Conservation (phyloP, 2,888 invertebrate genomes). For the Selenia dentaria region DNA sequence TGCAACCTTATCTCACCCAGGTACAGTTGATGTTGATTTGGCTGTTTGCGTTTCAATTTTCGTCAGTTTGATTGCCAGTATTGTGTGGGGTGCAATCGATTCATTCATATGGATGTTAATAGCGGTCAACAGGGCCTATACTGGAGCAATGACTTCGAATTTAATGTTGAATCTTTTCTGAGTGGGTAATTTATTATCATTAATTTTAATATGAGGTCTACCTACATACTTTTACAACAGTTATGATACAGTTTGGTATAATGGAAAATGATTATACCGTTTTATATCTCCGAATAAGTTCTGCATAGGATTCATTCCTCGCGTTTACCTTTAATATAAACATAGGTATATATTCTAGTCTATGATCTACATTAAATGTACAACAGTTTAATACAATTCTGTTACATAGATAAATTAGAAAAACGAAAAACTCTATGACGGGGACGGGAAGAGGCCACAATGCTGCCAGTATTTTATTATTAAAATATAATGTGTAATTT, state of each 20-base stretch:
- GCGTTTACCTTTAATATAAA: no score
- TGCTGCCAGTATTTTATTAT: no score
- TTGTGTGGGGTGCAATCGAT: constrained; percentile 49
- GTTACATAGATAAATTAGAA: no score
- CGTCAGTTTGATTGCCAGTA: constrained; percentile 50
- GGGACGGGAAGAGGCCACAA: no score
- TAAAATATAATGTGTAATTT: no score
- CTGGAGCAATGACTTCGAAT: constrained; percentile 29
- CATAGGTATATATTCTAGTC: no score
- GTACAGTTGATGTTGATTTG: constrained; percentile 4
- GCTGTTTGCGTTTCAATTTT: constrained; percentile 24
- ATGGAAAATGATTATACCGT: constrained; percentile 14
- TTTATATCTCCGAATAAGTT: constrained; percentile 19
- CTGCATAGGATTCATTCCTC: no score
- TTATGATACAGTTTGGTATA: constrained; percentile 9
- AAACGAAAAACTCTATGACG: no score
- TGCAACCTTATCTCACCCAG: background rate
- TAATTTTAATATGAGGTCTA: constrained; percentile 17
- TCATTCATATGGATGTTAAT: constrained; percentile 30
- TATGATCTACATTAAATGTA: no score
- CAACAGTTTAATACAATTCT: no score
- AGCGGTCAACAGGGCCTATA: constrained; percentile 34
- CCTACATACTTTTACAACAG: constrained; percentile 19
- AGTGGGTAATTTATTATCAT: constrained; percentile 28
- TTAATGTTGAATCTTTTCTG: constrained; percentile 25